Base-by-base conservation (phyloP, 2,888 invertebrate genomes). In the Glaucopsyche alexis region DNA sequence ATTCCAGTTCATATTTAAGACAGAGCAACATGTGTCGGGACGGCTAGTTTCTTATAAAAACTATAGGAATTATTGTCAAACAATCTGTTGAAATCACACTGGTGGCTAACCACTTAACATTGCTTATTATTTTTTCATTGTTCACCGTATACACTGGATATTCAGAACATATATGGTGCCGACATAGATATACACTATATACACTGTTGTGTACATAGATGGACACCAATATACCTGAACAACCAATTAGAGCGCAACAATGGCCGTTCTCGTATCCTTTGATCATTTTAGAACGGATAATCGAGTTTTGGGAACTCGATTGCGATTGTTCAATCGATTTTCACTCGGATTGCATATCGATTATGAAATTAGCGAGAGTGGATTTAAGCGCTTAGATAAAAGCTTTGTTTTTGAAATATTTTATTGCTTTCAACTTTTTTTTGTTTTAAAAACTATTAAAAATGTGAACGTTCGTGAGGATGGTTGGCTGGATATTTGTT, bases 231-330 rank as follows among this genome's bases (percentile, higher is more conserved):
- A 60, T 11, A 60, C 29, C 29, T 60, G 47, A 9, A 19, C 45
- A 29, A 47, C 19, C 49, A 69, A 69, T 69, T 69, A 67, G 47
- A 66, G 9, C 66, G n/a, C 67, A 64, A 71, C 71, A 72, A 72
- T 65, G 49, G n/a, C 72, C 47, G 45, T 29, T 71, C 70, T 50
- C 67, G 45, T 67, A 72, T 60, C 72, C 64, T 71, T 72, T 65
- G 47, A 64, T 64, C 14, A 72, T 72, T 72, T 72, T 72, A 65
- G 71, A 65, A 64, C 60, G 42, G 42, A 45, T 60, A 71, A 45
- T 71, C 45, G 45, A 64, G 49, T 64, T 55, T 60, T 47, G 45
- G 71, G 19, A 45, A 60, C 55, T 71, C 71, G 29, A 71, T 71
- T 7, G 42, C 40, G 71, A 55, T 71, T 42, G 71, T 47, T 47